phyloP scores from a whole-genome alignment of 2,113 vertebrate species.

The Pandion haliaetus region DNA sequence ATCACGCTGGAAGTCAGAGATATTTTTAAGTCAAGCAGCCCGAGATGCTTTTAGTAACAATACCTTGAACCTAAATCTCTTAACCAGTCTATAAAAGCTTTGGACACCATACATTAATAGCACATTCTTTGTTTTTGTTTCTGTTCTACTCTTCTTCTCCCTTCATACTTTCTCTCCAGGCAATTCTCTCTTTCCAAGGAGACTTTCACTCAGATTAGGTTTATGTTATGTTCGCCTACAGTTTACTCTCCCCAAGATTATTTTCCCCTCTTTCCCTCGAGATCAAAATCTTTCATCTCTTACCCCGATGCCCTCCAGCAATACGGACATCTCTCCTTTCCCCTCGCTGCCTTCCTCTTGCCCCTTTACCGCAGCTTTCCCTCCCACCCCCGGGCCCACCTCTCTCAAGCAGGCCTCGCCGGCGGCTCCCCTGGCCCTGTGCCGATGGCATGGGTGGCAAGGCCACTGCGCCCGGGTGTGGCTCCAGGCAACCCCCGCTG shows the following conservation, averaged over 20 bases:
- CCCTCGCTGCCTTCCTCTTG: rapidly evolving
- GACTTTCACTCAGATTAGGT: neutral
- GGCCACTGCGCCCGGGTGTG: neutral
- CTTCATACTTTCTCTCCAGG: neutral
- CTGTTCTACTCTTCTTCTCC: neutral
- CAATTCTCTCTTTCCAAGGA: neutral
- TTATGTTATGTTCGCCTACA: neutral
- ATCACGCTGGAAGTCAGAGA: rapidly evolving
- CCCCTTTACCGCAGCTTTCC: too few species aligned
- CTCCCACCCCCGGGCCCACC: neutral
- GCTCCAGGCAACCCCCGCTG: neutral
- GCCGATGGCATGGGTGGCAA: neutral
- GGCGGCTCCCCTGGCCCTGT: neutral
- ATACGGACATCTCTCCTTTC: neutral
- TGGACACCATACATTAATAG: neutral
- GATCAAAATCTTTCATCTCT: neutral
- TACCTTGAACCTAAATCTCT: neutral
- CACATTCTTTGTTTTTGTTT: neutral
- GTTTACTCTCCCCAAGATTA: neutral
- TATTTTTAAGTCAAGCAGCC: neutral
- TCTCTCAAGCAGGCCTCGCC: neutral
- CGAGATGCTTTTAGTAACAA: neutral
- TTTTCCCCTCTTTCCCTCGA: too few species aligned
- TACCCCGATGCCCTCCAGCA: rapidly evolving
- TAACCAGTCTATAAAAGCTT: neutral